Evolutionary conservation across 2,888 invertebrate genomes (phyloP).

Genomic region (Amphipoea lucens): DNA sequence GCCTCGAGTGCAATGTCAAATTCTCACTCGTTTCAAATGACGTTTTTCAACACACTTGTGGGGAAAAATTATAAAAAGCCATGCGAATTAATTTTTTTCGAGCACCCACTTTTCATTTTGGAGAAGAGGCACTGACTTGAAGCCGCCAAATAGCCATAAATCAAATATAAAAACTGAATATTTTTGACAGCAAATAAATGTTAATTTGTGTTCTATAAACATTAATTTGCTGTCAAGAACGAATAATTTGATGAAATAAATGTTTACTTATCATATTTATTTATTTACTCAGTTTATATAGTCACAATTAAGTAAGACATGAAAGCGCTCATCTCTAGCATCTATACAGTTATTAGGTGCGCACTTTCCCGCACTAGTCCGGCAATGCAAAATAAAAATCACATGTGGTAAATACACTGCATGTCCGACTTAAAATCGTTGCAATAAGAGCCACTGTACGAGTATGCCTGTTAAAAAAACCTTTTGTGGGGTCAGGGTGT

Average conservation of each 20-base stretch:
- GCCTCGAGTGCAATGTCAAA: neutral
- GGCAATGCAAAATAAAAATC: neutral
- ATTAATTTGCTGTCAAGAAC: neutral
- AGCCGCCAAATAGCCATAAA: neutral
- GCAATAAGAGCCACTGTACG: neutral
- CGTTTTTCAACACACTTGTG: neutral
- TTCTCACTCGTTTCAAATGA: neutral
- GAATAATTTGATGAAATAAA: neutral
- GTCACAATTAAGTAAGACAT: neutral
- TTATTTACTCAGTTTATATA: neutral
- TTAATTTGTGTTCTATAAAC: neutral
- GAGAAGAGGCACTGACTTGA: neutral
- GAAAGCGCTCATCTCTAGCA: neutral
- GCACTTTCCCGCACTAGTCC: neutral
- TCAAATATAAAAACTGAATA: neutral
- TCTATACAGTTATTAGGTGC: neutral
- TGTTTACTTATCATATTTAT: neutral
- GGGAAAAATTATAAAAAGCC: neutral
- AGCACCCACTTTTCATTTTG: neutral
- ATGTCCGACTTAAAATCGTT: neutral
- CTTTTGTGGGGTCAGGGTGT: neutral
- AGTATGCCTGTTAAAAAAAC: neutral
- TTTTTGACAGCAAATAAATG: neutral
- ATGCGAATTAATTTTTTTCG: neutral
- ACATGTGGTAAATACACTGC: neutral